Evolutionary conservation across 2,888 invertebrate genomes (phyloP), one percentile per base, ranked within the genome.

Genomic region (Perizoma flavofasciatum): DNA sequence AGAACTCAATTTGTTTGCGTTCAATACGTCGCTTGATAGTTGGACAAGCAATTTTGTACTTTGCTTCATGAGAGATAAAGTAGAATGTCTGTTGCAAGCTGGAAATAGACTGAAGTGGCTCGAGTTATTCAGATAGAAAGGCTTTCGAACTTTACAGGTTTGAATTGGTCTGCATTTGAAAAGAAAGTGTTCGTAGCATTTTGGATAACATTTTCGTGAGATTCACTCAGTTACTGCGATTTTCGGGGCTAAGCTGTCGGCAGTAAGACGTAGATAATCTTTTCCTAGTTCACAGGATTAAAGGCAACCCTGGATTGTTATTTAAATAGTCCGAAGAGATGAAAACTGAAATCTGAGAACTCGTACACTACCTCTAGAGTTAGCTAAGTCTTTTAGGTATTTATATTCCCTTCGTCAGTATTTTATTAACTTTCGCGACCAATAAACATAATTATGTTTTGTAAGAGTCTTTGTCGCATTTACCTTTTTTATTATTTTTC

Each of bases 161-260:
- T 55, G 62, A 58, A 62, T 59, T 58, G 62, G 55, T 61, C 57
- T 62, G 62, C 55, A 62, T 62, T 62, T 62, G 62, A 59, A 55
- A 62, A 55, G 55, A 61, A 52, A 52, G 45, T 53, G 49, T 46
- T 22, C 54, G 47, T 33, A 51, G 57, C 57, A 57, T 61, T 59
- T 58, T 6, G 57, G 50, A 54, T 57, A 61, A 54, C 53, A 48
- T 55, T 57, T 51, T 55, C 35, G 50, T 35, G 53, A 45, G 44
- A 53, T 35, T 45, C 32, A 35, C 49, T 43, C 47, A 44, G 6
- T n/a, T 41, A n/a, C 49, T 45, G 33, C 7, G 49, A 37, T 52
- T 43, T 44, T 51, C 4, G 10, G 9, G 43, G 48, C 6, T 44
- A 39, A 55, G 55, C 49, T 49, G 32, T 48, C 22, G 43, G 35